A percentile compares a stretch with the other conserved stretches of the same genome.
Conservation (phyloP, 2,888 invertebrate species). For the Allacma fusca region DNA sequence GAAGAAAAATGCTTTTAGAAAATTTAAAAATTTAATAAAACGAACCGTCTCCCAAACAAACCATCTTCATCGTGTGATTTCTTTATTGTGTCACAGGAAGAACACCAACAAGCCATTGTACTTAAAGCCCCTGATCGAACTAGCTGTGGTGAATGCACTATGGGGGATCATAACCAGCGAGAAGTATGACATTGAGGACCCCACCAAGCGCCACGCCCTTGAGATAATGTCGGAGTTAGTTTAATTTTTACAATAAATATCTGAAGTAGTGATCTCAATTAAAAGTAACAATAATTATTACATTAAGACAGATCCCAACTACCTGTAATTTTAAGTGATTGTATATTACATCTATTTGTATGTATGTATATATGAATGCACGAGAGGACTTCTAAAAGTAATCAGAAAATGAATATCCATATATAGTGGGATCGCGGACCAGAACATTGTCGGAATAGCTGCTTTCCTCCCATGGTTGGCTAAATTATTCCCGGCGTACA, state of each 20-base stretch:
- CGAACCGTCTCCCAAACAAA: no score
- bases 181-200: conserved; percentile 58
- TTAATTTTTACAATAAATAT: neutral
- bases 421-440: conserved; percentile 56
- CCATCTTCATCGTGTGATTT: no score
- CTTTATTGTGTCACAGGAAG: conserved; percentile 41
- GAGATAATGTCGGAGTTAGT: conserved; percentile 56
- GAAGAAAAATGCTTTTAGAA: no score
- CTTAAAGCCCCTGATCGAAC: conserved; percentile 56
- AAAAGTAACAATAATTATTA: neutral
- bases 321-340: no score
- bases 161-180: conserved; percentile 58
- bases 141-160: conserved; percentile 56
- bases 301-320: no score
- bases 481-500: conserved; percentile 52
- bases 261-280: no score
- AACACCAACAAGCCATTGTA: conserved; percentile 53
- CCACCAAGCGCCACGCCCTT: conserved; percentile 49
- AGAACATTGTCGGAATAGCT: conserved; percentile 58
- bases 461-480: conserved; percentile 58
- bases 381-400: no score
- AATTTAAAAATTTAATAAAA: no score
- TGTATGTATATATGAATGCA: no score
- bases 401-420: no score
- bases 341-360: no score